phyloP scores from a whole-genome alignment of 2,113 vertebrate species.

The Hirundichthys speculiger region DNA sequence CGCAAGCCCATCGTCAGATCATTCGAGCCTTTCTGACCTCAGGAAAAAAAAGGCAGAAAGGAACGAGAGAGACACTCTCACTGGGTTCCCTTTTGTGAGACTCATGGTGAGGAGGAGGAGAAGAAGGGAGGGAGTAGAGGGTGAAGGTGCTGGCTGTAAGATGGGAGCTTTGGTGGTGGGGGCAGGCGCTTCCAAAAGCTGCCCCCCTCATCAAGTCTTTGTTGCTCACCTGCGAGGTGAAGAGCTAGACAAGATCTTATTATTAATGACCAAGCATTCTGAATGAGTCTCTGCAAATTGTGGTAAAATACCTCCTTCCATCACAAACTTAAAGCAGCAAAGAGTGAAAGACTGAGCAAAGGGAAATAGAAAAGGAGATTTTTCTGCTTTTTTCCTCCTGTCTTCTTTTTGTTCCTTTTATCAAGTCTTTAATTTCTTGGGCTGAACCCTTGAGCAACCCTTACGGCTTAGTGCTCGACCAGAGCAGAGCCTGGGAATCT shows the following conservation, averaged over 20 bases:
- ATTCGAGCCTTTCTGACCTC: constrained; percentile 76
- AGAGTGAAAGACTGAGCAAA: constrained; percentile 66
- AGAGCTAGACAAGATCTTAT: constrained; percentile 74
- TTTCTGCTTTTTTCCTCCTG: constrained; percentile 64
- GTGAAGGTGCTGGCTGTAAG: constrained; percentile 71
- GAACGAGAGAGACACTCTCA: constrained; percentile 74
- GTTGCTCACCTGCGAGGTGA: constrained; percentile 82
- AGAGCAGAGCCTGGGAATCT: constrained; percentile 82
- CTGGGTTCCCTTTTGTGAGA: constrained; percentile 80
- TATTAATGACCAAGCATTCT: constrained; percentile 76
- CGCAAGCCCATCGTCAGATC: constrained; percentile 73
- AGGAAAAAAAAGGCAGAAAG: constrained; percentile 70
- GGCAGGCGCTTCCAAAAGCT: constrained; percentile 50
- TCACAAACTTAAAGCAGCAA: constrained; percentile 73
- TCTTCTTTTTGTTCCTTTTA: constrained; percentile 68
- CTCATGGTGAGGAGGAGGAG: constrained; percentile 68
- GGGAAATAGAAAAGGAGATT: constrained; percentile 56
- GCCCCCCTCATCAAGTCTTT: constrained; percentile 70
- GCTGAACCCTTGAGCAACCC: constrained; percentile 77
- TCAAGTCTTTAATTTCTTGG: constrained; percentile 79
- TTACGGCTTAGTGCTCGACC: constrained; percentile 78
- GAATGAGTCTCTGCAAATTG: constrained; percentile 59
- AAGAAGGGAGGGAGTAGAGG: constrained; percentile 46
- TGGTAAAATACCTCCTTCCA: constrained; percentile 72
- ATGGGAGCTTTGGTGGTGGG: constrained; percentile 47